Evolutionary conservation across 2,888 invertebrate species (phyloP).

Genomic region (Euzophera pinguis): DNA sequence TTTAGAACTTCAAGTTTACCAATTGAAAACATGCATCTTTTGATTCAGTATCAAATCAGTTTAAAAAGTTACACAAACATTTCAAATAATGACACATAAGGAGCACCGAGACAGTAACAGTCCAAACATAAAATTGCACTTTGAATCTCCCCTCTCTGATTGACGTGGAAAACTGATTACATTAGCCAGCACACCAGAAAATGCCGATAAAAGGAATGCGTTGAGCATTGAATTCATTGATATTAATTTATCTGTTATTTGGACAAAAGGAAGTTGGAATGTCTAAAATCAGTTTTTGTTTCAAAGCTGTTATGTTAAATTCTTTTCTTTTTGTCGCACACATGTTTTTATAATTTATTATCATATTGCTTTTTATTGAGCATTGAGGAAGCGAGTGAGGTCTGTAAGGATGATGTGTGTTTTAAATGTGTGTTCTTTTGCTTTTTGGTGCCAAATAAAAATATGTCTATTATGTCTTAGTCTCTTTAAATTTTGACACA

Average conservation of each 20-base stretch:
- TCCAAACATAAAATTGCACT: conserved; percentile 11
- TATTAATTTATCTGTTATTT: neutral
- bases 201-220: neutral
- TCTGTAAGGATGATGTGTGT: no score
- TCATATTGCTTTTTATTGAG: no score
- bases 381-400: no score
- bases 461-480: no score
- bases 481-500: no score
- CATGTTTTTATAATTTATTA: no score
- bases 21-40: no score
- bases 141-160: conserved; percentile 6
- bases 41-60: no score
- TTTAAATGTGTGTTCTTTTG: no score
- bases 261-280: conserved; percentile 2
- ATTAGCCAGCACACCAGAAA: conserved; percentile 4
- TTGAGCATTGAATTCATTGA: neutral
- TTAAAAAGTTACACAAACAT: neutral
- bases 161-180: conserved; percentile 3
- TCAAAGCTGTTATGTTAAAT: no score
- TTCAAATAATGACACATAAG: neutral
- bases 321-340: neutral
- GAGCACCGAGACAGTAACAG: neutral
- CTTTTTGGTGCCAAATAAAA: no score
- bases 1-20: no score
- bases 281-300: neutral